Evolutionary conservation across 2,888 invertebrate species (phyloP), one percentile per base, ranked within the genome.

Genomic region (Dexiosoma caninum): DNA sequence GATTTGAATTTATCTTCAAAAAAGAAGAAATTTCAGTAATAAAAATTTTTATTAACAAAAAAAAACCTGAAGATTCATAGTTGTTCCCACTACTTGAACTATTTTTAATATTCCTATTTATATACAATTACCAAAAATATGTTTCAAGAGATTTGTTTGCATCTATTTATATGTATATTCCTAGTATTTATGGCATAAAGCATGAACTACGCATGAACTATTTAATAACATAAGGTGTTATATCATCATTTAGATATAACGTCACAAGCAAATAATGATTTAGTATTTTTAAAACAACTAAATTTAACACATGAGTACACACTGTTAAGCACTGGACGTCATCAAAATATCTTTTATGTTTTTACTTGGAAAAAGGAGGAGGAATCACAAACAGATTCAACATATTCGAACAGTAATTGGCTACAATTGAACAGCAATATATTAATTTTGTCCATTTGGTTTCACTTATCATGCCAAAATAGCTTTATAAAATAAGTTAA

Each of bases 261-360:
- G 44, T 74, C 64, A 64, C 16, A 40, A 16, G 16, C 42, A n/a
- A n/a, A n/a, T n/a, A 55, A 74, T 74, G 64, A 55, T 44, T 27
- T 9, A 64, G 23, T 55, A 55, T 74, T 66, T 66, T 66, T 57
- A 74, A 74, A 49, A 14, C 21, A 10, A 19, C 6, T 10, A 27
- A 49, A 35, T 37, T 55, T 21, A 42, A 62, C 30, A 72, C 32
- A 30, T 12, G 6, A 40, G 5, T 4, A 49, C 19, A 70, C 16
- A 40, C 37, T 1, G 5, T 14, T 51, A 27, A 4, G 12, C 16
- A 12, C 6, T 1, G 40, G 37, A 70, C 59, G 70, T 70, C 70
- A 70, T 23, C 8, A 3, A 49, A 12, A 57, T 27, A 27, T 27
- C 6, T 27, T 27, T 3, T 5, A 27, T 57, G 8, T 32, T 30